These are phyloP conservation scores for Diploscapter pachys DNA, from an alignment of 1,140 invertebrate genomes.

Conservation along the genomic window DNA sequence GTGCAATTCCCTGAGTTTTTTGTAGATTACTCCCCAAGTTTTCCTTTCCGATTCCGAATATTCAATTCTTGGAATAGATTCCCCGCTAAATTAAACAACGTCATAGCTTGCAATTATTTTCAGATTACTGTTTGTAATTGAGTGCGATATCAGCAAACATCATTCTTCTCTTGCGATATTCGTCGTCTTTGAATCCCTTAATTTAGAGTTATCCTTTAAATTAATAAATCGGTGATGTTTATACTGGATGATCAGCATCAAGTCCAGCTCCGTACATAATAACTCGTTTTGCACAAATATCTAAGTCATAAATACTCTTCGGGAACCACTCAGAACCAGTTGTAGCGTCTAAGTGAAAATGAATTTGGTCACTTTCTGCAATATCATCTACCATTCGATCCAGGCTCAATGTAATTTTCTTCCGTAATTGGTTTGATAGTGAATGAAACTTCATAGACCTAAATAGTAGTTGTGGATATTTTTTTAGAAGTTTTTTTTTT, in stretches of 20 bases:
- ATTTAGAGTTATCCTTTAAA: neutral
- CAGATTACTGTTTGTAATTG: slow-evolving; percentile 81
- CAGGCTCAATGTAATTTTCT: slow-evolving; percentile 49
- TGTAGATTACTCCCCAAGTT: slow-evolving; percentile 90
- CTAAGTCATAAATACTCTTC: slow-evolving; percentile 85
- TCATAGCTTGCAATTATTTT: neutral
- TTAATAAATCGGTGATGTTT: slow-evolving; percentile 26
- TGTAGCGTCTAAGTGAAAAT: slow-evolving; percentile 52
- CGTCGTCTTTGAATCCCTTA: slow-evolving; percentile 91
- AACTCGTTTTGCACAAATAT: slow-evolving; percentile 75
- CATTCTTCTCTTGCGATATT: slow-evolving; percentile 84
- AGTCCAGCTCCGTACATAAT: slow-evolving; percentile 89
- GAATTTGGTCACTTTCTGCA: neutral
- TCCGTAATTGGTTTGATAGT: slow-evolving; percentile 48
- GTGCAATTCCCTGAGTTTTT: slow-evolving; percentile 85
- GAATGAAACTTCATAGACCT: slow-evolving; percentile 50
- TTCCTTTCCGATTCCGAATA: slow-evolving; percentile 86
- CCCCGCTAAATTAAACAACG: slow-evolving; percentile 71
- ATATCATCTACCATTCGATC: slow-evolving; percentile 41
- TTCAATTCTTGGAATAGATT: slow-evolving; percentile 85
- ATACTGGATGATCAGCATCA: slow-evolving; percentile 93
- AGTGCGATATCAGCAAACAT: slow-evolving; percentile 90
- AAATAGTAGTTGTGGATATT: neutral
- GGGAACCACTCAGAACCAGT: slow-evolving; percentile 91
- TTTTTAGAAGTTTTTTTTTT: no score